Evolutionary conservation across 2,113 vertebrate species (phyloP).

Genomic region (Fulmarus glacialis): DNA sequence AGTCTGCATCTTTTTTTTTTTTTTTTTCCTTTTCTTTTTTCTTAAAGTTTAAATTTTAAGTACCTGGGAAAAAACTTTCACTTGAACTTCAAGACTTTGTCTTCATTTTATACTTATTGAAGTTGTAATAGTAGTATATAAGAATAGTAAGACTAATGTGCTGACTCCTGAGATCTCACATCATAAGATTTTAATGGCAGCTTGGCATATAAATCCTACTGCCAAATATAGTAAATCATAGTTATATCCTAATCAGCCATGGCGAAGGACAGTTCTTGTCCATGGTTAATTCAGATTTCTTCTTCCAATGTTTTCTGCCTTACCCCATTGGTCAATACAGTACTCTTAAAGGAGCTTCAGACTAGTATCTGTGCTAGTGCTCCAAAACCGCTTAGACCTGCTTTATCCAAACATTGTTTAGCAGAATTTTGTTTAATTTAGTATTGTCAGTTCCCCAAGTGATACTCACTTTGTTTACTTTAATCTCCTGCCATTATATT

Average conservation of each 20-base stretch:
- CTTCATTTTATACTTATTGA: neutral
- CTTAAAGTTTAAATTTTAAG: neutral
- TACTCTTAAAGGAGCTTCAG: neutral
- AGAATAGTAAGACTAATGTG: neutral
- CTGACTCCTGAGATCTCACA: neutral
- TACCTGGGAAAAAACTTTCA: neutral
- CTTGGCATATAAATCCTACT: neutral
- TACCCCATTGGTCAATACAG: neutral
- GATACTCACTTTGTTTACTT: neutral
- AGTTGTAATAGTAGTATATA: neutral
- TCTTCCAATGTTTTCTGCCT: neutral
- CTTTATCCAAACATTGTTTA: neutral
- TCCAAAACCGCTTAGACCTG: neutral
- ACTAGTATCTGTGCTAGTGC: neutral
- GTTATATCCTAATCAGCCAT: neutral
- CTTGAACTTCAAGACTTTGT: constrained; percentile 3
- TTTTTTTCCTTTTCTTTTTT: neutral
- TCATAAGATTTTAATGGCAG: constrained; percentile 33
- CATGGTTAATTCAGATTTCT: neutral
- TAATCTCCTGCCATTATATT: neutral
- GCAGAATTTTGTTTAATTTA: neutral
- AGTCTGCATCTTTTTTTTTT: neutral
- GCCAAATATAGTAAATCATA: constrained; percentile 10
- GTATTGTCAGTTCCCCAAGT: neutral
- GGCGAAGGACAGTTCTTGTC: neutral